Conservation (phyloP, 2,888 invertebrate species). For the Chironomus tentans region DNA sequence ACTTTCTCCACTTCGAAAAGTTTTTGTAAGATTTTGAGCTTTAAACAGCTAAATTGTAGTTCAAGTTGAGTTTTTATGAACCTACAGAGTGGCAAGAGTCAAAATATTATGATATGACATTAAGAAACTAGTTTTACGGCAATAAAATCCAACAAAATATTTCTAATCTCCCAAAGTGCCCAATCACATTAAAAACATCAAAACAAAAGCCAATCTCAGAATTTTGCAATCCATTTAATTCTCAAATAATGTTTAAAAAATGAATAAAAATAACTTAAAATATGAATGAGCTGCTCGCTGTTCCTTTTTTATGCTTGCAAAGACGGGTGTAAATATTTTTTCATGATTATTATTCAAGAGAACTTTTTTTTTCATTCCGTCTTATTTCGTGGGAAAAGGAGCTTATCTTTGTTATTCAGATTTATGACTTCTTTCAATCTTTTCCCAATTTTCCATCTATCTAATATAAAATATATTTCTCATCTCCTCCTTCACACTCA, state of each 20-base stretch:
- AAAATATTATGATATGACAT: too few species aligned
- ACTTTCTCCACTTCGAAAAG: too few species aligned
- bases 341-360: conserved; percentile 21
- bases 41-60: too few species aligned
- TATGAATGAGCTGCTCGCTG: conserved; percentile 17
- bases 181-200: not conserved
- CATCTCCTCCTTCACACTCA: not conserved
- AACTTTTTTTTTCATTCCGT: not conserved
- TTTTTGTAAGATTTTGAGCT: too few species aligned
- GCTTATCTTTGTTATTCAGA: conserved; percentile 25
- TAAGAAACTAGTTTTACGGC: not conserved
- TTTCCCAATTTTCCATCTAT: not conserved
- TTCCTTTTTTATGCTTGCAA: not conserved
- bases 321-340: conserved; percentile 23
- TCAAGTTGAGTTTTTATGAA: too few species aligned
- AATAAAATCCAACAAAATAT: not conserved
- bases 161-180: not conserved
- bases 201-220: not conserved
- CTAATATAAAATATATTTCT: too few species aligned
- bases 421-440: conserved; percentile 16
- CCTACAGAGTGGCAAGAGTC: too few species aligned
- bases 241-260: conserved; percentile 16
- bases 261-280: conserved; percentile 3
- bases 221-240: conserved; percentile 23
- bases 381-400: conserved; percentile 19